These are phyloP conservation scores for Ursus arctos DNA, from an alignment of 2,113 vertebrate genomes.

Conservation along the genomic window DNA sequence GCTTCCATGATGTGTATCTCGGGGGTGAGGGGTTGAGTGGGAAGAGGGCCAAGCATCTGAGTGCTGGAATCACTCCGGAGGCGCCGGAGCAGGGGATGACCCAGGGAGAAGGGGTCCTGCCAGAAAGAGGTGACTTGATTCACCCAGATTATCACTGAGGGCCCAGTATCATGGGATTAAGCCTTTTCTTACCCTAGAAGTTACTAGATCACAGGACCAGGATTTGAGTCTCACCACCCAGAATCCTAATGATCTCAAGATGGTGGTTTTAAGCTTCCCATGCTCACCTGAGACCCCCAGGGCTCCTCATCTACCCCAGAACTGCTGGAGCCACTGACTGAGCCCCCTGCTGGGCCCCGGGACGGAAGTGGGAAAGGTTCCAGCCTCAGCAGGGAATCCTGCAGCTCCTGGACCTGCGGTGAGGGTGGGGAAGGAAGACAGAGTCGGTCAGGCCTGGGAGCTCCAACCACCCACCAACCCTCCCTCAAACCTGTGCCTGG, in stretches of 20 bases:
- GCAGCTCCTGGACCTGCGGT: conserved; percentile 88
- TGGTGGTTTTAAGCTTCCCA: not conserved
- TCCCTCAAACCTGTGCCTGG: not conserved
- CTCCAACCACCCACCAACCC: not conserved
- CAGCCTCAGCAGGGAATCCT: conserved; percentile 85
- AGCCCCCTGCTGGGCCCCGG: not conserved
- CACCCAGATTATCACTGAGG: not conserved
- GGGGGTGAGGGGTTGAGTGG: accelerated
- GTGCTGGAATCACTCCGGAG: conserved; percentile 52
- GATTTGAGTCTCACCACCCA: not conserved
- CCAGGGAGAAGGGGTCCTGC: conserved; percentile 63
- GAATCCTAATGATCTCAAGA: not conserved
- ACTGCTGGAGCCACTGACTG: not conserved
- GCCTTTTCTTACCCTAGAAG: not conserved
- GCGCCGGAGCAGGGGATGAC: conserved; percentile 55
- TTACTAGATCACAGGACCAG: not conserved
- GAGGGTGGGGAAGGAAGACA: not conserved
- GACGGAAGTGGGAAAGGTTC: conserved; percentile 72
- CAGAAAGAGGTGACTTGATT: not conserved
- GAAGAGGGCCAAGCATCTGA: not conserved
- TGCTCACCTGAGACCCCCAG: conserved; percentile 73
- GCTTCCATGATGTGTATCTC: conserved; percentile 59
- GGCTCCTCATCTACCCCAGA: not conserved
- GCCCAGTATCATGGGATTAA: not conserved
- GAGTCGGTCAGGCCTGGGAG: not conserved